A percentile compares a stretch with the other conserved stretches of the same genome.
Conservation (phyloP, 2,113 vertebrate genomes). For the Microtus pennsylvanicus region DNA sequence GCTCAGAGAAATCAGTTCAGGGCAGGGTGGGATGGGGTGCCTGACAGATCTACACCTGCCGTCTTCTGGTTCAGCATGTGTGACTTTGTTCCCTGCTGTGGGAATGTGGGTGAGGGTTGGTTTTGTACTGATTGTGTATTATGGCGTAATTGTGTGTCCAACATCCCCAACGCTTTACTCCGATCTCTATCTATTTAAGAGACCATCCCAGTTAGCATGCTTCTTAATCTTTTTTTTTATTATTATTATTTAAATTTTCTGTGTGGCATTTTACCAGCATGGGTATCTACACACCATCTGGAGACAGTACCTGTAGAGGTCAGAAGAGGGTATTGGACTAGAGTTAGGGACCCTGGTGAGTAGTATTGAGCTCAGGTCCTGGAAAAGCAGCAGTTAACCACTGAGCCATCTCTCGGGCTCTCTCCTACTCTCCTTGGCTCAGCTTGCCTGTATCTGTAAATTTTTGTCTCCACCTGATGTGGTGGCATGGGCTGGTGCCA, state of each 20-base stretch:
- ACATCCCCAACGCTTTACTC: conserved; percentile 4
- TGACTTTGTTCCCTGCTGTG: not conserved
- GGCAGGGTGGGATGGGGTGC: not conserved
- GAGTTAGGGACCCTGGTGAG: not conserved
- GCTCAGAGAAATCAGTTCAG: not conserved
- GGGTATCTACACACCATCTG: not conserved
- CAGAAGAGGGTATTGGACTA: not conserved
- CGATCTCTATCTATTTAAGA: not conserved
- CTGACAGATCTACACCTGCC: not conserved
- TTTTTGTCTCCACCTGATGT: not conserved
- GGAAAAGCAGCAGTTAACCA: not conserved
- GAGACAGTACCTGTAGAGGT: not conserved
- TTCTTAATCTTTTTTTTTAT: not conserved
- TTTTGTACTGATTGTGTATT: not conserved
- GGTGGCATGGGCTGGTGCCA: not conserved
- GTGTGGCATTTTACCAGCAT: not conserved
- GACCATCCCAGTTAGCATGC: not conserved
- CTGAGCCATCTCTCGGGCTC: not conserved
- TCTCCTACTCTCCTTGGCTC: not conserved
- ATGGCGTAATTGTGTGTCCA: not conserved
- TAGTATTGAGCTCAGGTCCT: not conserved
- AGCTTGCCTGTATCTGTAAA: not conserved
- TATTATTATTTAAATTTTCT: not conserved
- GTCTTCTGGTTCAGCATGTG: not conserved
- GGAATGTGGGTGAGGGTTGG: too few species aligned